Evolutionary conservation across 2,113 vertebrate species (phyloP).

Genomic region (Zapornia atra): DNA sequence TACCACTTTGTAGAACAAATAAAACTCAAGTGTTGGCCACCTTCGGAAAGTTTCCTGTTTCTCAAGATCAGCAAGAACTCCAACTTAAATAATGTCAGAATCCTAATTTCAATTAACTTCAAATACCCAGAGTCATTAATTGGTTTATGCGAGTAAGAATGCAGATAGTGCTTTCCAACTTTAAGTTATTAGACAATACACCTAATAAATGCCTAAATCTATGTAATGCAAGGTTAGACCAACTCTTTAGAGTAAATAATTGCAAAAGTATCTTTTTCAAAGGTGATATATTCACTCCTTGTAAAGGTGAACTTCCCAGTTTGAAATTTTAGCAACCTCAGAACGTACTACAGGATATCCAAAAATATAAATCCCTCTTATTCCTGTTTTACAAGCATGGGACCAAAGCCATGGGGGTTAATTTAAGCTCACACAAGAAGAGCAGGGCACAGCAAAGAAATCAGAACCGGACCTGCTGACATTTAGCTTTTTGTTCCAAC

Average conservation of each 20-base stretch:
- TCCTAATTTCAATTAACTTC: neutral
- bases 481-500: neutral
- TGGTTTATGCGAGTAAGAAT: neutral
- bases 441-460: neutral
- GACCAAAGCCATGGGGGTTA: neutral
- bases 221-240: neutral
- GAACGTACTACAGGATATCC: neutral
- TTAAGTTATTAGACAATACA: neutral
- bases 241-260: neutral
- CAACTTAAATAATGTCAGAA: neutral
- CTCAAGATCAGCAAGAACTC: neutral
- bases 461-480: neutral
- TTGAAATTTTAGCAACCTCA: neutral
- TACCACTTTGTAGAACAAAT: neutral
- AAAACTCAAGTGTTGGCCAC: neutral
- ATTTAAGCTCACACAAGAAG: neutral
- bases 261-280: neutral
- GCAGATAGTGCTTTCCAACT: neutral
- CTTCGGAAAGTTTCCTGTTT: neutral
- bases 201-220: neutral
- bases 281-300: neutral
- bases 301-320: neutral
- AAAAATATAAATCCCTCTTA: neutral
- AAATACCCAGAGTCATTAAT: neutral
- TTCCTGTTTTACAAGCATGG: neutral